Base-by-base conservation (phyloP, 53 echinoderm and acorn worm genomes). In the Echinometra lucunter region DNA sequence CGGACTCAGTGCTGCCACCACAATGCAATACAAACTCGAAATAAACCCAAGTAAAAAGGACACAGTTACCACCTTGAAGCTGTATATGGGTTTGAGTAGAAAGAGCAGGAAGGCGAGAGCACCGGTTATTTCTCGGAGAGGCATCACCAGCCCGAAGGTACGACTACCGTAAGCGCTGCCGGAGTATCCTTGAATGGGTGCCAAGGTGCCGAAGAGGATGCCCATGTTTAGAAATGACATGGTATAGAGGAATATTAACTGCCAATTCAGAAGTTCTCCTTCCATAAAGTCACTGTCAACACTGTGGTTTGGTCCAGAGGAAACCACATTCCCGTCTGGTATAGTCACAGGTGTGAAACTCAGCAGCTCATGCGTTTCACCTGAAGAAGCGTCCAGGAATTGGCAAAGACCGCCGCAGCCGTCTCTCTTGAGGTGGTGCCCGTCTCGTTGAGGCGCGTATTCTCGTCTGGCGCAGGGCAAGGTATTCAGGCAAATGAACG, bases 391-490 rank as follows among this genome's bases (percentile, higher is more conserved):
- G 23, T 66, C 57, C 16, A 10, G 3, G 8, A 34, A 34, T 63
- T 66, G 55, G 17, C 34, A 45, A 3, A 90, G 81, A 5, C 94
- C 67, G 2, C 92, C 88, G 16, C 94, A 78, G 19, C 19, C 47
- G 28, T 93, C 89, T 28, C 28, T 19, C 21, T 66, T 55, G 15
- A 53, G 88, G 2, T 88, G 88, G 44, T 27, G 63, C 1, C 78
- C 70, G n/a, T 91, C 75, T 57, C 66, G 49, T 25, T 81, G 83
- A 17, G 40, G 83, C n/a, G 96, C 88, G 66, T 97, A 96, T 82
- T 98, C 97, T 47, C 66, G 72, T 66, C 95, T 96, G 18, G 96
- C 97, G 4, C 96, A 69, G 13, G 98, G 96, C 34, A 96, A 89
- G 89, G 80, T 85, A 45, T 97, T 97, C 42, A 97, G 93, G 32